Base-by-base conservation (phyloP, 2,797 vertebrate genomes). In the Peromyscus eremicus region DNA sequence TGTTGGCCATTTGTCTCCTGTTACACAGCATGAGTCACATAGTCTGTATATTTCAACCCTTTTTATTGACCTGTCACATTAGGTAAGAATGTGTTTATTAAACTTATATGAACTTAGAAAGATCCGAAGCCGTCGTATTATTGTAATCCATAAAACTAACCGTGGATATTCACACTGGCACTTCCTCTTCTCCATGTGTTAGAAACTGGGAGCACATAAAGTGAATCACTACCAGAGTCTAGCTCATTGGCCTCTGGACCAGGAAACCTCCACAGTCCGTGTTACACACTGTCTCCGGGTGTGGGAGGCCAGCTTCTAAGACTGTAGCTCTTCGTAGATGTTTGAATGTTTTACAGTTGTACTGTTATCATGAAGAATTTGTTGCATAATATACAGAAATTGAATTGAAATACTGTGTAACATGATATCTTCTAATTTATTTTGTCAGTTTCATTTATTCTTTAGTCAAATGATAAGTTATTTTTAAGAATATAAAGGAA, bases 371-470 rank as follows among this genome's bases (percentile, higher is more conserved):
- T 52, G 9, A 76, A 87, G 2, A 0, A 70, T 84, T 23, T 80
- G n/a, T 10, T 57, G 76, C 40, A 32, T 21, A 89, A 52, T 91
- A 68, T 89, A 25, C 13, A 76, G 16, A 82, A 84, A 43, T 80
- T 60, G n/a, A 79, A 79, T 60, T 92, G 57, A 60, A 80, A 62
- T 91, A 91, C 43, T 76, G 2, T 79, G 2, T 66, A 37, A 25
- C 34, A 88, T n/a, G n/a, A 85, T 43, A 6, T 77, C 85, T 93
- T 12, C 89, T n/a, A 81, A 89, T 34, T 62, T 70, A 73, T 92
- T 88, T 91, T 21, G 16, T 62, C 70, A 55, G 34, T 91, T 97
- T 55, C 16, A 12, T 85, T 73, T 80, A 40, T 34, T 82, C 81
- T 64, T 80, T n/a, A 68, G 32, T 16, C 37, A 83, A 90, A 71